Evolutionary conservation across 2,113 vertebrate species (phyloP), one percentile per base, ranked within the genome.

Genomic region (Anas platyrhynchos): DNA sequence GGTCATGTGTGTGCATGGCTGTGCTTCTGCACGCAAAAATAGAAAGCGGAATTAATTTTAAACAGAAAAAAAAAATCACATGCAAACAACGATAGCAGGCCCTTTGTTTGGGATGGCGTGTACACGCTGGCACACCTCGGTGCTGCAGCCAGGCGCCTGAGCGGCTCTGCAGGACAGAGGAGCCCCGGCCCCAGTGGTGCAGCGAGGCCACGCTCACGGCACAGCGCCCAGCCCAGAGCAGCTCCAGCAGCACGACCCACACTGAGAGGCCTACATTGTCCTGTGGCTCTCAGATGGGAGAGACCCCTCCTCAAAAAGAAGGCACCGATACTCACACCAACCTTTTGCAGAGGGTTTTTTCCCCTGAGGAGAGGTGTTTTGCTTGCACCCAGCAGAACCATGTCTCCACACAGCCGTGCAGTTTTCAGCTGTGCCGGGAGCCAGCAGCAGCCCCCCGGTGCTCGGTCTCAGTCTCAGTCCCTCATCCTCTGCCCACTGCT

Each of bases 201-300:
- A 44, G 36, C 41, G 11, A 14, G 11, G 56, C 32, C 4, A n/a
- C 46, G 83, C 66, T 78, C 59, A 18, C 46, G 41, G 88, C 67
- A 63, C 69, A 44, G 80, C 3, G 23, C 71, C 13, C 31, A 78
- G 34, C 83, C 50, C 44, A 65, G n/a, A 5, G 9, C 74, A 86
- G 83, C 62, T 5, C 22, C 75, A 15, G 20, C 32, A 17, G 26
- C 29, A 6, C 1, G 1, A 38, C 13, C 1, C 6, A 13, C 9
- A 67, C 23, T 22, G 9, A 11, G 77, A 56, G 0, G 41, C 27
- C 81, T 7, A 2, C 9, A 2, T 23, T 27, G 16, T 59, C 55
- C 52, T 34, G 0, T 0, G 0, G 44, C 2, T 25, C 56, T 15
- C 71, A 41, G 65, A 2, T 0, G 29, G 8, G 26, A 8, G 81